phyloP scores from a whole-genome alignment of 2,797 vertebrate species.

The Phrynocephalus guinanensis region DNA sequence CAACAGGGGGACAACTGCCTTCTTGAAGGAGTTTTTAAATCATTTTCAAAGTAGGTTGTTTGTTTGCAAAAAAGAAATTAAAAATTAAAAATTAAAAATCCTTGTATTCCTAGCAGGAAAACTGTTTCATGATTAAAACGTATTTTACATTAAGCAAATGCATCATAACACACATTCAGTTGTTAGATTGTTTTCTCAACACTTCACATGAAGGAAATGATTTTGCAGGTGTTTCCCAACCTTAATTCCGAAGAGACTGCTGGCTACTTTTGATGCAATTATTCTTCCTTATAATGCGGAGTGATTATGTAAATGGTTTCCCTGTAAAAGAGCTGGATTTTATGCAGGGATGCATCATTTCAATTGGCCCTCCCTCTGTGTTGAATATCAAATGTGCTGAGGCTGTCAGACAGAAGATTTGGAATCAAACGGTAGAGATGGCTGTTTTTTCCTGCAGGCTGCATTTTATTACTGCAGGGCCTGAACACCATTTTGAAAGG shows the following conservation, averaged over 20 bases:
- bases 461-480: background rate
- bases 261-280: background rate
- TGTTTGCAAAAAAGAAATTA: no score
- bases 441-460: background rate
- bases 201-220: background rate
- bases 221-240: background rate
- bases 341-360: background rate
- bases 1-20: no score
- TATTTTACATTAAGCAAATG: background rate
- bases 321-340: background rate
- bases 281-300: background rate
- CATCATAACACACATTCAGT: background rate
- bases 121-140: background rate
- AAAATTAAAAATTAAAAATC: no score
- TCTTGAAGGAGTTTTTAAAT: background rate
- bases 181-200: constrained; percentile 1
- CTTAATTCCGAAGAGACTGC: no score
- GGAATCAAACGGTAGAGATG: background rate
- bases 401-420: background rate
- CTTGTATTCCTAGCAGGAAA: background rate
- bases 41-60: background rate
- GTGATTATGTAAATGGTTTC: background rate
- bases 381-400: background rate
- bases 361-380: background rate
- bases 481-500: background rate